phyloP scores from a whole-genome alignment of 2,113 vertebrate genomes.

The Pedionomus torquatus region DNA sequence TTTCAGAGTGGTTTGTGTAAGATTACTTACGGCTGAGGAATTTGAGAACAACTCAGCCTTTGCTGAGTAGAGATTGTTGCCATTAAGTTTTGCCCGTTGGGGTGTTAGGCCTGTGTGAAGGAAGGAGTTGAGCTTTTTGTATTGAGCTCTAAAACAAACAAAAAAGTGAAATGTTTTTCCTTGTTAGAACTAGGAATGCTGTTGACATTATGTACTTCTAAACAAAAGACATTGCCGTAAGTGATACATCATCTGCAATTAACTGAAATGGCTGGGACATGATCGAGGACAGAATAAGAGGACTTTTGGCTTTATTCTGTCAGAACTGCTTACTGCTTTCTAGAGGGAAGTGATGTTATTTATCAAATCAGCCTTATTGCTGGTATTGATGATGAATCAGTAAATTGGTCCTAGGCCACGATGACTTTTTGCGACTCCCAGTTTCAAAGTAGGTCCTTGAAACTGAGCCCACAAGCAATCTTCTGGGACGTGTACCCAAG shows the following conservation, averaged over 20 bases:
- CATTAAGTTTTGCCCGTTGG: not conserved
- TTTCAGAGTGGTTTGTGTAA: not conserved
- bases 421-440: not conserved
- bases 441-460: not conserved
- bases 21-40: not conserved
- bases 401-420: not conserved
- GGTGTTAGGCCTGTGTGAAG: not conserved
- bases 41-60: not conserved
- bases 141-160: not conserved
- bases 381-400: not conserved
- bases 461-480: not conserved
- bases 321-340: not conserved
- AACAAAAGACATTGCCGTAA: not conserved
- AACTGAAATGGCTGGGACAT: not conserved
- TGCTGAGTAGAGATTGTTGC: not conserved
- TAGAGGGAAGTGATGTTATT: not conserved
- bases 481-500: rapidly evolving
- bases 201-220: not conserved
- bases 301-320: not conserved
- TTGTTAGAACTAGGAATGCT: not conserved
- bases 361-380: not conserved
- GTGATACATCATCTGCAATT: not conserved
- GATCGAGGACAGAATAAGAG: not conserved
- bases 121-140: not conserved
- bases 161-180: not conserved